Base-by-base conservation (phyloP, 2,113 vertebrate genomes). In the Poicephalus gulielmi region DNA sequence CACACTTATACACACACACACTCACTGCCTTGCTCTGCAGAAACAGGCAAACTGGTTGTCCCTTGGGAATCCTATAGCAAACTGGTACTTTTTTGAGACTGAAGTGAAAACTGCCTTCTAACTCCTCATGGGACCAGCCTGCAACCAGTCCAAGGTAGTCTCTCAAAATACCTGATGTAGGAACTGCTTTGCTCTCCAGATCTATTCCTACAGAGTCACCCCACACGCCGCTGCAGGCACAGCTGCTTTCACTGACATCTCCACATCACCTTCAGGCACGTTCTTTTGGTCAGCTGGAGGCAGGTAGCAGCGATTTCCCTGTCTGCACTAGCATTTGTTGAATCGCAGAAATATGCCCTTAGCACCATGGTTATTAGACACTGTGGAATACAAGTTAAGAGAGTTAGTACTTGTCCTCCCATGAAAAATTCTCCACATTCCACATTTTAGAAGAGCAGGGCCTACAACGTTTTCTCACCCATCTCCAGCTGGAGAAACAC, bases 151-250 rank as follows among this genome's bases (percentile, higher is more conserved):
- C 6, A 1, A 47, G 59, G 67, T 11, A 62, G 52, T 23, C 31
- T 28, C 67, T 25, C 78, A 41, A 41, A 20, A 33, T 1, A 55
- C 33, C 2, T 2, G 9, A 41, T 4, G 6, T 2, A 50, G 66
- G 22, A 78, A 28, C 14, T 1, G 1, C 17, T 47, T 33, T 7
- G 6, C 62, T 35, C 50, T 57, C 30, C 89, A 55, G 59, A 33
- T 6, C 33, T 13, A 3, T 31, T 44, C 31, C 50, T 11, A 25
- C 7, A 13, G 13, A 46, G 85, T 9, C 63, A 49, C 39, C 33
- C n/a, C 3, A 2, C 9, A 1, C 1, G 24, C 31, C 10, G 12
- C n/a, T 2, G 19, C 49, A 37, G 49, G 39, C 39, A 62, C 35
- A 33, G 64, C 35, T 22, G 10, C 78, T 30, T 28, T 24, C 62